These are phyloP conservation scores for Eubasilissa regina DNA, from an alignment of 1,140 invertebrate species.

Conservation along the genomic window DNA sequence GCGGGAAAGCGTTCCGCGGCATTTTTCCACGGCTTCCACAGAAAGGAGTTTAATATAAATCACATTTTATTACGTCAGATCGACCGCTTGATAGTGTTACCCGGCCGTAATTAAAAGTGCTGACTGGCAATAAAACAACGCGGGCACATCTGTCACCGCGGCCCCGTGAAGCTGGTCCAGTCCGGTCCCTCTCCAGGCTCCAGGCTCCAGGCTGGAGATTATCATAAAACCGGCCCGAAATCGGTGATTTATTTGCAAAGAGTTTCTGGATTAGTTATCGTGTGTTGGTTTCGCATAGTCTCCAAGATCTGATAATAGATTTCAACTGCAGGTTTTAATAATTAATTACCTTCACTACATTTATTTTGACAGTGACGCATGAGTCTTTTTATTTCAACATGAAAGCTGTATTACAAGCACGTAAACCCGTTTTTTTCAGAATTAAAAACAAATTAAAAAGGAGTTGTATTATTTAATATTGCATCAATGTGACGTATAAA, in stretches of 20 bases:
- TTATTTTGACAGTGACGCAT: not conserved
- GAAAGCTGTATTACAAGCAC: too few relatives aligned
- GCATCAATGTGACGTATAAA: too few relatives aligned
- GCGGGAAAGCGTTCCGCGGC: not conserved
- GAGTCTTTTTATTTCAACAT: too few relatives aligned
- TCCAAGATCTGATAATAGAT: slow-evolving; percentile 1
- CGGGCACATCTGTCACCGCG: slow-evolving; percentile 29
- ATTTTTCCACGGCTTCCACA: slow-evolving; percentile 40
- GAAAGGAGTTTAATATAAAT: slow-evolving; percentile 39
- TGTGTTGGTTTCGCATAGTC: not conserved
- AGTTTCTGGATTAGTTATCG: slow-evolving; percentile 6
- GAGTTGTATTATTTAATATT: too few relatives aligned
- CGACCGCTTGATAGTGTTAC: slow-evolving; percentile 44
- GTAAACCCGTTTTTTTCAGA: not conserved
- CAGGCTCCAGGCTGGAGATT: not conserved
- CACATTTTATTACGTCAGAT: slow-evolving; percentile 50
- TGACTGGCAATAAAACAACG: slow-evolving; percentile 43
- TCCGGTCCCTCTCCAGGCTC: not conserved
- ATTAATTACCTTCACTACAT: slow-evolving; percentile 10
- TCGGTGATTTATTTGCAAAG: not conserved
- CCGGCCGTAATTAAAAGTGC: slow-evolving; percentile 53
- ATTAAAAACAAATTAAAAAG: too few relatives aligned
- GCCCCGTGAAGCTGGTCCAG: slow-evolving; percentile 16
- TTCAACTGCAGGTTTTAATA: slow-evolving; percentile 9
- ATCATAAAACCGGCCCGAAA: slow-evolving; percentile 13